Evolutionary conservation across 2,888 invertebrate genomes (phyloP), one percentile per base, ranked within the genome.

Genomic region (Octonoba sinensis): DNA sequence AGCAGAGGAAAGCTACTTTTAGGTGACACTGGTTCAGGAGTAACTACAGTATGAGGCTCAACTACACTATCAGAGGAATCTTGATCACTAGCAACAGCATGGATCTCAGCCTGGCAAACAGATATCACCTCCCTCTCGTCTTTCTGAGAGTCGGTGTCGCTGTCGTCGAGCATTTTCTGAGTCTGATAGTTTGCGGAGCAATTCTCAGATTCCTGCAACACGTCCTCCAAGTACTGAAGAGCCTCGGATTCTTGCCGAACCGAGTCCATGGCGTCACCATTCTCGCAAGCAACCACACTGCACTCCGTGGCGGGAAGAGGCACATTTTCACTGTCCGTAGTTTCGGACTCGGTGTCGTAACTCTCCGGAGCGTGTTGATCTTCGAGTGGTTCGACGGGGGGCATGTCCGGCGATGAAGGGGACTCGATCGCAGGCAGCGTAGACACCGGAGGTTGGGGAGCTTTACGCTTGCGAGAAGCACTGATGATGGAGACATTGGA

Each of bases 71-170:
- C 81, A 2, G 81, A 67, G 0, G 75, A 75, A 27, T 82, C 75
- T 18, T 74, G 81, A 22, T 82, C 81, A 47, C 66, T 73, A 66
- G 57, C 66, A 56, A 64, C 65, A 15, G 81, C 81, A 64, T 82
- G 74, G 18, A 75, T 51, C 24, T 82, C 75, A 22, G 74, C 75
- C 24, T 74, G 74, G 11, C 70, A 75, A 4, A 82, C 65, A n/a
- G 81, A 82, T 67, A 81, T 81, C 79, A 81, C 73, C 69, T 81
- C 79, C n/a, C 73, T 67, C 44, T 81, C 79, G 44, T 81, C 79
- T 57, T 54, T 81, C n/a, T 59, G 47, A 47, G 79, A 81, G 69
- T 81, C 79, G 11, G 79, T 81, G 54, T 81, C 79, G 57, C 79
- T 81, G 22, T 81, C 79, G 20, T 81, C 79, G 36, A 81, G 44